Conservation (phyloP, 2,113 vertebrate genomes). For the Ciconia maguari region DNA sequence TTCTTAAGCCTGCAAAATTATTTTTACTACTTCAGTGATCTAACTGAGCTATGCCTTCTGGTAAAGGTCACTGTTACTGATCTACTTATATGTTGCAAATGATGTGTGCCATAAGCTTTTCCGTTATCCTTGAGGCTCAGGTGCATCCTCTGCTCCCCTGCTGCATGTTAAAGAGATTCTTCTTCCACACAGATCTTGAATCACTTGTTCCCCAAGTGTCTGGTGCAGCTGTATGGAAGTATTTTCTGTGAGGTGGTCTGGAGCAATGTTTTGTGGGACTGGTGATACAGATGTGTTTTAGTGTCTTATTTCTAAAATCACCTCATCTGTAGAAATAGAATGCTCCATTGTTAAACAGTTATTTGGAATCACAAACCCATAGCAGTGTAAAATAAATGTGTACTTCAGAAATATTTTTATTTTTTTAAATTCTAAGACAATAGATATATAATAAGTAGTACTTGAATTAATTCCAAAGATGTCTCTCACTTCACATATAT, state of each 20-base stretch:
- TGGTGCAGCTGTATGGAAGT: conserved; percentile 3
- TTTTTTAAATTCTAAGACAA: background rate
- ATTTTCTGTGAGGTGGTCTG: background rate
- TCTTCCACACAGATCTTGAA: background rate
- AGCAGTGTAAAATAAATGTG: background rate
- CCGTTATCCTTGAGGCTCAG: background rate
- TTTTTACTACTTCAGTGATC: conserved; percentile 8
- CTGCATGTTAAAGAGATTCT: background rate
- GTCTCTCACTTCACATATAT: background rate
- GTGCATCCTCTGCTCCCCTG: background rate
- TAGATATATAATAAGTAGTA: background rate
- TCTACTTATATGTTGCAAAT: background rate
- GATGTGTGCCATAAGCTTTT: background rate
- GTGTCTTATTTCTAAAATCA: conserved; percentile 27
- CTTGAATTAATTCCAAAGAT: background rate
- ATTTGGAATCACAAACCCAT: background rate
- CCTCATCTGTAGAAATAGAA: background rate
- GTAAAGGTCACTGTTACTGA: background rate
- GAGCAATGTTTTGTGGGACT: background rate
- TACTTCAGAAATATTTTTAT: background rate
- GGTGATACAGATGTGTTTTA: background rate
- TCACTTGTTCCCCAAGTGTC: background rate
- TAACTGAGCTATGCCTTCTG: background rate
- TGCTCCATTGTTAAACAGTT: background rate
- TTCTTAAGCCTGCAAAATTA: background rate